Evolutionary conservation across 2,797 vertebrate genomes (phyloP).

Genomic region (Petrocephalus schoutedeni): DNA sequence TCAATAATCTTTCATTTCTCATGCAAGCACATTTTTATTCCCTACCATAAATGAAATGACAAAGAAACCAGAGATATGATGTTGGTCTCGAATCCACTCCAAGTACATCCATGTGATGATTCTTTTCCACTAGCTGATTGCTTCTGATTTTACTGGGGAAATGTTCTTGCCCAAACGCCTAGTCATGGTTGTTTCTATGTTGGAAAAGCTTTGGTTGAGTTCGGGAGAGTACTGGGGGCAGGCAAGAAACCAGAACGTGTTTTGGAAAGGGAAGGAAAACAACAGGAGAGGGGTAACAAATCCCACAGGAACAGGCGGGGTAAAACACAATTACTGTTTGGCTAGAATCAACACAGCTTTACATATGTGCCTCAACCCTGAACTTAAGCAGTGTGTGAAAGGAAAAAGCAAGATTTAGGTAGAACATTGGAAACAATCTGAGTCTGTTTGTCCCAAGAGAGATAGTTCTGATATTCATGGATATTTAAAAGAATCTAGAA

Average conservation of each 20-base stretch:
- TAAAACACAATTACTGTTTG: neutral
- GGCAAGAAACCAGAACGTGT: neutral
- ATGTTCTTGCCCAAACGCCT: neutral
- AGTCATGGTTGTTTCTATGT: neutral
- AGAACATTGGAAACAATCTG: neutral
- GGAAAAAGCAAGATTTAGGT: neutral
- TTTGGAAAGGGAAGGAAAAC: neutral
- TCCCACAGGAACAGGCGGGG: neutral
- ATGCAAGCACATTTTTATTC: neutral
- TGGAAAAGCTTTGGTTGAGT: neutral
- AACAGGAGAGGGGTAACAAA: neutral
- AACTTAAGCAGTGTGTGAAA: neutral
- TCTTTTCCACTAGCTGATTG: neutral
- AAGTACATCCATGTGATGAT: neutral
- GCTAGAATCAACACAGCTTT: neutral
- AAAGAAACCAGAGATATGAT: neutral
- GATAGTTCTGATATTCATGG: neutral
- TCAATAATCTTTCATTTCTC: neutral
- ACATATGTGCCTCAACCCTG: neutral
- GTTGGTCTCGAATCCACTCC: neutral
- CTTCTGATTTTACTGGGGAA: neutral
- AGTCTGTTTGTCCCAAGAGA: neutral
- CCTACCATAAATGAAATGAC: neutral
- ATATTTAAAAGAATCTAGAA: neutral
- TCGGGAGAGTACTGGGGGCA: neutral